These are phyloP conservation scores for Branchellion lobata DNA, from an alignment of 2,888 invertebrate genomes.

Conservation along the genomic window DNA sequence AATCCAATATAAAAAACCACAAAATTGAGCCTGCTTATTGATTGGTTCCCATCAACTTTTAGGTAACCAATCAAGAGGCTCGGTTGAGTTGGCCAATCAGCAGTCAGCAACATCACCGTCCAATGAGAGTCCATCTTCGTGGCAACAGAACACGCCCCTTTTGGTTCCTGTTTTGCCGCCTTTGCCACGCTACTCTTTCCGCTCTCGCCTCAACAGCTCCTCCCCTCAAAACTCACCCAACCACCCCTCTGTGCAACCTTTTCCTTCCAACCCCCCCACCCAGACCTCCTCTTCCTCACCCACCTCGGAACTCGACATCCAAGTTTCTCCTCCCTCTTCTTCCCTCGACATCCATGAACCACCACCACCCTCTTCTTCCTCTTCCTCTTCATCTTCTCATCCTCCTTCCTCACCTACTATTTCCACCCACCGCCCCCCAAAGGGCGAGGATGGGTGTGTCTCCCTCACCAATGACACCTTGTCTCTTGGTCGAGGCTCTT, in stretches of 20 bases:
- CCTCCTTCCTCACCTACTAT: no score
- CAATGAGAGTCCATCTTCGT: not conserved
- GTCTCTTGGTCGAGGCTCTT: not conserved
- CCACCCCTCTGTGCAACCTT: not conserved
- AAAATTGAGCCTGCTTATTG: no score
- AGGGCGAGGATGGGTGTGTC: no score
- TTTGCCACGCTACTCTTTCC: not conserved
- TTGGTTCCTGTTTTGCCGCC: conserved; percentile 5
- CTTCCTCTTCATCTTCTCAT: no score
- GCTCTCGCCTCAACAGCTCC: not conserved
- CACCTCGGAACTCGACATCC: conserved; percentile 33
- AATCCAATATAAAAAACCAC: no score
- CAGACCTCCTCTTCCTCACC: not conserved
- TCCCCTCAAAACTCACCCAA: conserved; percentile 17
- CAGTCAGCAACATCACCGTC: not conserved
- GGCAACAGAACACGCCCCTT: not conserved
- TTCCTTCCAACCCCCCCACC: no score
- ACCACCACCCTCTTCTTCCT: not conserved
- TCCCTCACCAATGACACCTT: not conserved
- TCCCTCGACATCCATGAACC: not conserved
- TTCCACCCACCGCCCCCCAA: no score
- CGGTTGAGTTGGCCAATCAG: not conserved
- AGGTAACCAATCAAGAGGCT: not conserved
- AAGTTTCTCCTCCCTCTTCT: conserved; percentile 22
- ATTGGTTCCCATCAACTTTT: no score